These are phyloP conservation scores for Eublepharis macularius DNA, from an alignment of 2,113 vertebrate species.

Conservation along the genomic window DNA sequence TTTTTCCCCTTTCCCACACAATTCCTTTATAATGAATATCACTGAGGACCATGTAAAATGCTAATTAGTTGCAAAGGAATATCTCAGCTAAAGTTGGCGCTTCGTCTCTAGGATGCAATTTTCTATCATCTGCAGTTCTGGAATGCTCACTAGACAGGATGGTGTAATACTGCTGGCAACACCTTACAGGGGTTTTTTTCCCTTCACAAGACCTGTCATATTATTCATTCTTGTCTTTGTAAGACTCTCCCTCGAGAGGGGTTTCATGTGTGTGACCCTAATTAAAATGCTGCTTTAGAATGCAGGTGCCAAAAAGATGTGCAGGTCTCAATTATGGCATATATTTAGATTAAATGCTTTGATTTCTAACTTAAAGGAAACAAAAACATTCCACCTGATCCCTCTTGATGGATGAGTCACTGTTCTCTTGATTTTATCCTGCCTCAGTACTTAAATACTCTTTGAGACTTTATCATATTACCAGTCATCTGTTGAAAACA, in stretches of 20 bases:
- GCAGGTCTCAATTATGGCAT: slow-evolving; percentile 16
- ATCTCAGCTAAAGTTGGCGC: slow-evolving; percentile 33
- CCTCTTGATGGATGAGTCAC: background rate
- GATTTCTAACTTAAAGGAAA: slow-evolving; percentile 14
- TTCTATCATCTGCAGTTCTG: slow-evolving; percentile 19
- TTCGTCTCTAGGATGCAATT: slow-evolving; percentile 15
- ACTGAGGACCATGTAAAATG: slow-evolving; percentile 21
- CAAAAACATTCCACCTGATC: background rate
- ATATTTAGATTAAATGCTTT: slow-evolving; percentile 40
- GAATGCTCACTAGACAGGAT: slow-evolving; percentile 28
- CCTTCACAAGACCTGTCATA: slow-evolving; percentile 11
- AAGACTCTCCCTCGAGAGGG: slow-evolving; percentile 24
- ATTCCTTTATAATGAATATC: slow-evolving; percentile 8
- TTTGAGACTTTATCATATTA: background rate
- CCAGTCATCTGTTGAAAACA: background rate
- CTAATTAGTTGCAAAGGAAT: slow-evolving; percentile 33
- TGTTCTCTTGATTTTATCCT: background rate
- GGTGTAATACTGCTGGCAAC: background rate
- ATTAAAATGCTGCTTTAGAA: slow-evolving; percentile 50
- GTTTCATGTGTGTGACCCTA: slow-evolving; percentile 1
- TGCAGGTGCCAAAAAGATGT: slow-evolving; percentile 29
- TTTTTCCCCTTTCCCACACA: background rate
- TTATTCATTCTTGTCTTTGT: slow-evolving; percentile 35
- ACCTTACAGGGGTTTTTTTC: slow-evolving; percentile 7
- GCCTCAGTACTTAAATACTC: background rate